phyloP scores from a whole-genome alignment of 2,888 invertebrate species.

The Diloba caeruleocephala region DNA sequence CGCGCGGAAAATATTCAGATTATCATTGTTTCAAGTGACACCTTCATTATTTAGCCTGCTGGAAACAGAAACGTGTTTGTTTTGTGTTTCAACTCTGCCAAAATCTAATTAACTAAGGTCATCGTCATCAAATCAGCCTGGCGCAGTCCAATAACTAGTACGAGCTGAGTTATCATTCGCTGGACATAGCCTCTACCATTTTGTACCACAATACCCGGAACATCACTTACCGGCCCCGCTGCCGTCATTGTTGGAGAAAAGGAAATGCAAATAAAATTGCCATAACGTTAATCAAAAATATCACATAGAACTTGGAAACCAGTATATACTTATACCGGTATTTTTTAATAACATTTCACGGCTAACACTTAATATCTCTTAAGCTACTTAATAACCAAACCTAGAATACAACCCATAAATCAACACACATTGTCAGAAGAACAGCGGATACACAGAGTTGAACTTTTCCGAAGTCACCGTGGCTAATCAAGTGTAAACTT shows the following conservation, averaged over 20 bases:
- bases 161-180: no score
- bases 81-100: neutral
- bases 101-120: no score
- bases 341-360: slow-evolving; percentile 31
- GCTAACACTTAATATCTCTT: slow-evolving; percentile 14
- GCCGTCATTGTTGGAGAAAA: slow-evolving; percentile 1
- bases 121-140: no score
- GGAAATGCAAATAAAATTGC: slow-evolving; percentile 13
- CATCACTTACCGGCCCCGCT: slow-evolving; percentile 1
- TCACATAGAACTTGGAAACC: no score
- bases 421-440: slow-evolving; percentile 60
- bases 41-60: neutral
- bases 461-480: slow-evolving; percentile 69
- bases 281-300: slow-evolving; percentile 24
- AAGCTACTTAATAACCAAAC: slow-evolving; percentile 38
- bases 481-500: slow-evolving; percentile 83
- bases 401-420: slow-evolving; percentile 55
- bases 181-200: neutral
- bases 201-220: neutral
- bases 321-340: slow-evolving; percentile 10
- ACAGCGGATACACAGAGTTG: slow-evolving; percentile 60
- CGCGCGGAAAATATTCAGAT: slow-evolving; percentile 2
- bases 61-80: neutral
- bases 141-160: neutral
- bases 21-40: neutral